Evolutionary conservation across 2,113 vertebrate genomes (phyloP).

Genomic region (Mesocricetus auratus): DNA sequence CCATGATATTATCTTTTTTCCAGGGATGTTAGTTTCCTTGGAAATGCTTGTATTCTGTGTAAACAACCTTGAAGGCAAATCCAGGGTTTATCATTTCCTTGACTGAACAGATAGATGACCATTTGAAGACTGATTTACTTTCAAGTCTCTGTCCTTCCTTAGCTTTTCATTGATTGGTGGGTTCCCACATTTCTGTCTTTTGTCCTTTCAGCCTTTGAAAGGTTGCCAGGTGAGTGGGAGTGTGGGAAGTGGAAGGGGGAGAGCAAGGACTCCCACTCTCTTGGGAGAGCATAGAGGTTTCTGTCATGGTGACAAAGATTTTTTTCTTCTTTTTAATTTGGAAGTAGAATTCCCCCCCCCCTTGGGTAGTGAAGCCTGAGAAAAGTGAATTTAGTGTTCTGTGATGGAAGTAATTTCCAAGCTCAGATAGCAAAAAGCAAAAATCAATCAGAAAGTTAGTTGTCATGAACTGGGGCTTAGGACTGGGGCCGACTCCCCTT

Average conservation of each 20-base stretch:
- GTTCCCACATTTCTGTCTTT: not conserved
- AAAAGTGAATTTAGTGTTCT: conserved; percentile 30
- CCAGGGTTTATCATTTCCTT: not conserved
- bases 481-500: conserved; percentile 8
- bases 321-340: not conserved
- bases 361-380: not conserved
- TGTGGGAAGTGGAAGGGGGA: not conserved
- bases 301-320: not conserved
- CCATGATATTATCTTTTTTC: not conserved
- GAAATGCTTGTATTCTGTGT: not conserved
- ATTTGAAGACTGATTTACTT: not conserved
- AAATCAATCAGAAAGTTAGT: conserved; percentile 48
- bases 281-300: not conserved
- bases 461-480: conserved; percentile 20
- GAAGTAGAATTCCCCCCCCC: not conserved
- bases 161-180: not conserved
- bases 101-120: not conserved
- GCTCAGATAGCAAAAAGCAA: conserved; percentile 27
- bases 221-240: not conserved
- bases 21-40: not conserved
- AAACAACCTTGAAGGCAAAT: not conserved
- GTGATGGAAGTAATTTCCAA: conserved; percentile 38
- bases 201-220: not conserved
- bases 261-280: not conserved
- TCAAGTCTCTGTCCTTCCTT: not conserved